These are phyloP conservation scores for Podarcis cretensis DNA, from an alignment of 2,113 vertebrate genomes.

Conservation along the genomic window DNA sequence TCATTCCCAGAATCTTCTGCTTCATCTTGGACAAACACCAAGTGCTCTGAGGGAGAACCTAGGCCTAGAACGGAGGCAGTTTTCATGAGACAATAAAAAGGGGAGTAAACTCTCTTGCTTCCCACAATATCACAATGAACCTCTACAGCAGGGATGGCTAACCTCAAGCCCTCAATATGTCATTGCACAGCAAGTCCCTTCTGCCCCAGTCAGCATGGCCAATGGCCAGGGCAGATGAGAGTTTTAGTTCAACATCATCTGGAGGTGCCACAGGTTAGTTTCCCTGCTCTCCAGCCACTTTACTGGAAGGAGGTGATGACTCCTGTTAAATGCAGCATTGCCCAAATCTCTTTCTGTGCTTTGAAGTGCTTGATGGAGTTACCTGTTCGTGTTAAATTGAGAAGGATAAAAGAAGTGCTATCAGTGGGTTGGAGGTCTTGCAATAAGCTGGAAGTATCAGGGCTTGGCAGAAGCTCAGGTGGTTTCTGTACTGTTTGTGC, in stretches of 20 bases:
- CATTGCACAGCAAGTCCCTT: no score
- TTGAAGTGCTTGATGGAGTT: conserved; percentile 38
- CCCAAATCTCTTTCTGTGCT: conserved; percentile 6
- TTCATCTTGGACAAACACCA: conserved; percentile 93
- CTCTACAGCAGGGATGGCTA: neutral
- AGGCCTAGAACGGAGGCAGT: conserved; percentile 77
- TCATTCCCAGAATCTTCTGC: conserved; percentile 88
- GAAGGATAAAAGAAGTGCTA: conserved; percentile 93
- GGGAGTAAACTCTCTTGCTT: conserved; percentile 27
- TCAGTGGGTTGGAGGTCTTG: conserved; percentile 95
- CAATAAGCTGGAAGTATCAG: conserved; percentile 83
- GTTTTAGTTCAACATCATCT: no score
- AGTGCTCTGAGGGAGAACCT: conserved; percentile 89
- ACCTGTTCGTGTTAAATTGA: conserved; percentile 97
- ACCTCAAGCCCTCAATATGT: no score
- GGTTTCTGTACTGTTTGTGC: conserved; percentile 80
- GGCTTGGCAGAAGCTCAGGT: conserved; percentile 76
- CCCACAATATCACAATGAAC: conserved; percentile 12
- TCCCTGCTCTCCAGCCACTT: neutral
- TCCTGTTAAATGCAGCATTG: conserved; percentile 43
- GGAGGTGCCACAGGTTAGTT: no score
- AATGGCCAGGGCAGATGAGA: no score
- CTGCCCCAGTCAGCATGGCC: no score
- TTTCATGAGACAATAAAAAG: conserved; percentile 24
- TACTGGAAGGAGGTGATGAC: conserved; percentile 15